A percentile compares a stretch with the other conserved stretches of the same genome.
Evolutionary conservation across 1,140 invertebrate species (phyloP).

Genomic region (Trachelipus rathkii): DNA sequence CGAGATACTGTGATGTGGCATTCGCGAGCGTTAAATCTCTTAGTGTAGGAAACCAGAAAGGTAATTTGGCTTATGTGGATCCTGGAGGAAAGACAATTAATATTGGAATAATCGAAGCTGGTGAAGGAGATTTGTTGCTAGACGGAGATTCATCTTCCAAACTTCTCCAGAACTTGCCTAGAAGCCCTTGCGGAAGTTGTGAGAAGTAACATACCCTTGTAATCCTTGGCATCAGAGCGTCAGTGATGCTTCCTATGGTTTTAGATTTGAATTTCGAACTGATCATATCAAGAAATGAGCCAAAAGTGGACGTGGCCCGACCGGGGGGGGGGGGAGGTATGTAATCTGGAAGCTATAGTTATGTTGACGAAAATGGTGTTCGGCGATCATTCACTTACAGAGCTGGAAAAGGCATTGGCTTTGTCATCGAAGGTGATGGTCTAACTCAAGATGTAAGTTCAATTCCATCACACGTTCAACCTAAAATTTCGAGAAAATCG

Average conservation of each 20-base stretch:
- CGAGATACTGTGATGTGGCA: constrained; percentile 37
- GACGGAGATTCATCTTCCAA: constrained; percentile 31
- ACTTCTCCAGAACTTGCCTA: not conserved
- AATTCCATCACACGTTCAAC: constrained; percentile 19
- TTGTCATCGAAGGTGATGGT: constrained; percentile 40
- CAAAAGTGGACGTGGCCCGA: constrained; percentile 44
- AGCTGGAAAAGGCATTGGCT: constrained; percentile 39
- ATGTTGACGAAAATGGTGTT: constrained; percentile 46
- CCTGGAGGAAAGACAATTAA: constrained; percentile 29
- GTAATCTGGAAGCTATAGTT: constrained; percentile 49
- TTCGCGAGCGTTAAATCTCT: constrained; percentile 29
- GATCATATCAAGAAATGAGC: constrained; percentile 45
- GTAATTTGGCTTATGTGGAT: constrained; percentile 34
- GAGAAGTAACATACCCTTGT: constrained; percentile 28
- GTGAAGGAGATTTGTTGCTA: constrained; percentile 35
- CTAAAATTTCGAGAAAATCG: not conserved
- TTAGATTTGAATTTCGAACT: constrained; percentile 43
- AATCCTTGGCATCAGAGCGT: constrained; percentile 33
- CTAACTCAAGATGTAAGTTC: constrained; percentile 28
- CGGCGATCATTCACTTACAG: constrained; percentile 37
- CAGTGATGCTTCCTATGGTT: constrained; percentile 45
- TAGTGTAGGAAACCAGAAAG: constrained; percentile 24
- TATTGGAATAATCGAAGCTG: constrained; percentile 36
- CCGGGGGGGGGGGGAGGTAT: too few relatives aligned
- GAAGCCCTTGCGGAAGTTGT: not conserved